Conservation (phyloP, 2,797 vertebrate species). For the Emydoidea blandingii region DNA sequence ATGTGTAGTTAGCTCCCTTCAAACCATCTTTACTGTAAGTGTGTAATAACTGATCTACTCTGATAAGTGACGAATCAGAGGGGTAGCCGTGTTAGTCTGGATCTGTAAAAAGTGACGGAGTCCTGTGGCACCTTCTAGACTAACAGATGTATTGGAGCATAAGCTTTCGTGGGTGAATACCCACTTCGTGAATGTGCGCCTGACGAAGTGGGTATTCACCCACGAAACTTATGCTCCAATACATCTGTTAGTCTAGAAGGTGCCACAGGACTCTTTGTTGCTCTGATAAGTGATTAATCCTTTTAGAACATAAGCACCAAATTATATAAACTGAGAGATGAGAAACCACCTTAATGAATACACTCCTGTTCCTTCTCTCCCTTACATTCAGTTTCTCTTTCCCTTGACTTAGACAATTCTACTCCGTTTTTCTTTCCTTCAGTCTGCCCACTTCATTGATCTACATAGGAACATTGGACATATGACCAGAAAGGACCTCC, state of each 20-base stretch:
- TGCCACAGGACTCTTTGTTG: no score
- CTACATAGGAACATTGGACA: neutral
- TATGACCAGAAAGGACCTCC: neutral
- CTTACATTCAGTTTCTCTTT: neutral
- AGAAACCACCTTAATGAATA: neutral
- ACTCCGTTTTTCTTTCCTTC: neutral
- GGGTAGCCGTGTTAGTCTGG: no score
- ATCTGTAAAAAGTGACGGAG: no score
- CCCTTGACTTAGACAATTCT: neutral
- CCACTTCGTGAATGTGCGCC: no score
- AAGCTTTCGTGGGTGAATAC: no score
- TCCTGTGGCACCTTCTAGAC: no score
- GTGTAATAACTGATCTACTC: neutral
- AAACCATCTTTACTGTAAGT: neutral
- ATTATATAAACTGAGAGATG: neutral
- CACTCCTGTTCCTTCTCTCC: neutral
- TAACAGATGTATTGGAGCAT: no score
- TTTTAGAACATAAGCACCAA: neutral
- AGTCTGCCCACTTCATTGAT: neutral
- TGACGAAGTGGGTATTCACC: no score
- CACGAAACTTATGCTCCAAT: no score
- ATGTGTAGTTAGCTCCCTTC: neutral
- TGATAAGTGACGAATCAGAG: neutral
- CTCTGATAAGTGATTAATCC: neutral
- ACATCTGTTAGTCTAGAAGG: no score